Conservation (phyloP, 2,888 invertebrate genomes). For the Mesorhabditis sp. region DNA sequence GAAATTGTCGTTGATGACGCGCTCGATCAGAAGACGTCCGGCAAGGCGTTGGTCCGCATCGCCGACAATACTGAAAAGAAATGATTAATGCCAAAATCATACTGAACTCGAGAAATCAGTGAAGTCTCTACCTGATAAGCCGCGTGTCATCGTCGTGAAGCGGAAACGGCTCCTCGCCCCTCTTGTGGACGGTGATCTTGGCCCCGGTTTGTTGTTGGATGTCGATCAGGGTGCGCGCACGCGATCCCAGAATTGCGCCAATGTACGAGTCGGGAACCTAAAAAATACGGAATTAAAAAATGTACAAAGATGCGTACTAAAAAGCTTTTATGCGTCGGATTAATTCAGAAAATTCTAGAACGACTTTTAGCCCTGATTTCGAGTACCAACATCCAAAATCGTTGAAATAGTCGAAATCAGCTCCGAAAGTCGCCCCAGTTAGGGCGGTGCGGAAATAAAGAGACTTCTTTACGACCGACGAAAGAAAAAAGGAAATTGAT, state of each 20-base stretch:
- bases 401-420: no score
- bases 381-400: no score
- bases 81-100: slow-evolving; percentile 1
- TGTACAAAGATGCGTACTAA: background rate
- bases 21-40: slow-evolving; percentile 42
- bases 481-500: no score
- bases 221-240: slow-evolving; percentile 90
- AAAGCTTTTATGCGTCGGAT: no score
- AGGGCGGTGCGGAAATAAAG: no score
- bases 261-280: slow-evolving; percentile 91
- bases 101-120: no score
- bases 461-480: no score
- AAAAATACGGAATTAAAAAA: slow-evolving; percentile 43
- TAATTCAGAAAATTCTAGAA: no score
- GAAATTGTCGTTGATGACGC: slow-evolving; percentile 44
- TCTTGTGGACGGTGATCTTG: slow-evolving; percentile 78
- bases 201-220: slow-evolving; percentile 88
- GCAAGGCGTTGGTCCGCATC: slow-evolving; percentile 34
- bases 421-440: no score
- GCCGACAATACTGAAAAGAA: slow-evolving; percentile 48
- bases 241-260: slow-evolving; percentile 93
- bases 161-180: slow-evolving; percentile 7
- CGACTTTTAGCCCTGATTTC: no score
- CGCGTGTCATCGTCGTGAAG: slow-evolving; percentile 24
- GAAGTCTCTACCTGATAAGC: slow-evolving; percentile 32